phyloP scores from a whole-genome alignment of 1,140 invertebrate species.

The Hirudo medicinalis region DNA sequence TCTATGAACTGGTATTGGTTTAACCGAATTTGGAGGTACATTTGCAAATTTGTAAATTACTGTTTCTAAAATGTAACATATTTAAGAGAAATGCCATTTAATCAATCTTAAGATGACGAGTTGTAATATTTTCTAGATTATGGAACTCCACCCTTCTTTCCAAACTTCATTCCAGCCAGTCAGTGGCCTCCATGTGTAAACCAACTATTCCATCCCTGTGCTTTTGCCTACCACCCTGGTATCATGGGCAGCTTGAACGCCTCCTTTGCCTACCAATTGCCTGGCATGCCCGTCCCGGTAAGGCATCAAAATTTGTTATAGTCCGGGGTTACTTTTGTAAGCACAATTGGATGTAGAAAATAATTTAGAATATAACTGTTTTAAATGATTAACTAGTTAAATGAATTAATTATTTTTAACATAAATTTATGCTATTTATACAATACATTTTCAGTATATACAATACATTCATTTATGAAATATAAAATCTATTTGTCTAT shows the following conservation, averaged over 20 bases:
- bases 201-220: background rate
- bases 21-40: background rate
- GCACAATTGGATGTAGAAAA: no score
- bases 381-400: no score
- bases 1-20: background rate
- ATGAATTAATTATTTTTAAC: no score
- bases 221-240: slow-evolving; percentile 7
- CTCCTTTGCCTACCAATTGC: background rate
- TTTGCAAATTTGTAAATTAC: background rate
- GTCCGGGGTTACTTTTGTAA: no score
- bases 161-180: background rate
- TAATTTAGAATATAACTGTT: no score
- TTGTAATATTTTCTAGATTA: background rate
- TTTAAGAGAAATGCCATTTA: no score
- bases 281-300: background rate
- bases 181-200: background rate
- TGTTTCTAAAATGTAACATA: background rate
- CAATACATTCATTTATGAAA: no score
- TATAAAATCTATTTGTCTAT: no score
- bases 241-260: background rate
- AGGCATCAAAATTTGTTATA: no score
- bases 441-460: no score
- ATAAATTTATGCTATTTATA: no score
- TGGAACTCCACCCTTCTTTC: background rate
- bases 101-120: background rate